Evolutionary conservation across 2,113 vertebrate genomes (phyloP).

Genomic region (Salvator merianae): DNA sequence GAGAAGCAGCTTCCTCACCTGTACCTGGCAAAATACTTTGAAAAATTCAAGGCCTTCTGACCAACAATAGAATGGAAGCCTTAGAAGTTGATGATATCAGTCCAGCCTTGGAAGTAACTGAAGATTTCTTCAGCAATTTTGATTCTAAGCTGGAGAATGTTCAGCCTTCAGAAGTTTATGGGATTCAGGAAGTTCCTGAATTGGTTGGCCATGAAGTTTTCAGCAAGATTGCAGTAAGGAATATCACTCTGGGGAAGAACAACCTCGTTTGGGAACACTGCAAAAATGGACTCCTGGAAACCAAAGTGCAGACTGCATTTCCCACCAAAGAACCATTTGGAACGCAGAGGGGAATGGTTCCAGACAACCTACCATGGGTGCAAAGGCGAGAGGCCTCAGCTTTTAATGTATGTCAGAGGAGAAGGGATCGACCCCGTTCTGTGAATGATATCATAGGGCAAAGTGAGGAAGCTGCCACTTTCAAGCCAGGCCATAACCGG

Average conservation of each 20-base stretch:
- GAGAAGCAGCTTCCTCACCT: not conserved
- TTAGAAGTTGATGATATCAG: conserved; percentile 95
- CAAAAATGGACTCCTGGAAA: conserved; percentile 77
- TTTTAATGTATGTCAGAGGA: conserved; percentile 85
- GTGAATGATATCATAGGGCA: conserved; percentile 90
- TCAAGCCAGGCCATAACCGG: conserved; percentile 89
- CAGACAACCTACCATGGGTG: conserved; percentile 82
- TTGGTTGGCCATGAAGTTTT: conserved; percentile 75
- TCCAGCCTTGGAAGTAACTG: conserved; percentile 95
- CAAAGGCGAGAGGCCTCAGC: conserved; percentile 73
- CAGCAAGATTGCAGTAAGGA: conserved; percentile 70
- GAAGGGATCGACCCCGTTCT: conserved; percentile 87
- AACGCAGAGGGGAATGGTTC: conserved; percentile 76
- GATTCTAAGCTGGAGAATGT: conserved; percentile 81
- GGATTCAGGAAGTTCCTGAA: conserved; percentile 84
- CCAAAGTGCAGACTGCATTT: conserved; percentile 76
- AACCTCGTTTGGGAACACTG: conserved; percentile 84
- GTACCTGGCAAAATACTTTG: not conserved
- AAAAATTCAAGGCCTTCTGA: not conserved
- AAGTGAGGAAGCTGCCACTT: conserved; percentile 78
- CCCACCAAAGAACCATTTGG: conserved; percentile 79
- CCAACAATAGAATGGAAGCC: conserved; percentile 81
- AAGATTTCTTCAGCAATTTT: conserved; percentile 91
- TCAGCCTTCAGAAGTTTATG: conserved; percentile 75
- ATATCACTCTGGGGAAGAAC: conserved; percentile 60